Evolutionary conservation across 1,140 invertebrate genomes (phyloP), one percentile per base, ranked within the genome.

Genomic region (Portunus trituberculatus): DNA sequence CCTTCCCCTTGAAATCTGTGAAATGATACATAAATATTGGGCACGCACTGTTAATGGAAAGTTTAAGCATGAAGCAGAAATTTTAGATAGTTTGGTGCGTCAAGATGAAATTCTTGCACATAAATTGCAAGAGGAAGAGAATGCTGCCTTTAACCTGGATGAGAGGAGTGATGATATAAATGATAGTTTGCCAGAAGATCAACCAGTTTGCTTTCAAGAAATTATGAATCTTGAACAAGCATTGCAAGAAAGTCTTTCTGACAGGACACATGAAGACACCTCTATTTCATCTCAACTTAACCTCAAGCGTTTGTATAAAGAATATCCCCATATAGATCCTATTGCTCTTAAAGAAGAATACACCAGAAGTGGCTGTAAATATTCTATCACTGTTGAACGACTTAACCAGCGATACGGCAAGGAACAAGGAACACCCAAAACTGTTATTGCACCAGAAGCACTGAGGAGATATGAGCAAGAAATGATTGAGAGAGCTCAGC

Each of bases 191-290:
- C 39, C 45, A 39, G n/a, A 67, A 83, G 95, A 95, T 45, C 92
- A 92, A 7, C 95, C 95, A 82, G 31, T 45, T n/a, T 25, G 45
- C 25, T 83, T 95, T 4, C 86, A 91, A 29, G 95, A 95, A 91
- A 95, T 95, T 31, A 95, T 95, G 95, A 91, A 95, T 32, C 87
- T 95, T n/a, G 95, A 95, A n/a, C 87, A 95, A 90, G 95, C 95
- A 84, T n/a, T 95, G 48, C 87, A 90, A 45, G 39, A 83, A 59
- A 95, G 95, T 45, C 92, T 91, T 20, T 46, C 28, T 29, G 88
- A 93, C 28, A 59, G n/a, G 28, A 20, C 31, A 48, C 7, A 16
- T 4, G 89, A 86, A 6, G 59, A 83, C 28, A 45, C 52, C 28
- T 83, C 76, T 4, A 48, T 95, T 32, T 95, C 95, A 10, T 93